phyloP scores from a whole-genome alignment of 1,140 invertebrate genomes.

The Parasteatoda tepidariorum region DNA sequence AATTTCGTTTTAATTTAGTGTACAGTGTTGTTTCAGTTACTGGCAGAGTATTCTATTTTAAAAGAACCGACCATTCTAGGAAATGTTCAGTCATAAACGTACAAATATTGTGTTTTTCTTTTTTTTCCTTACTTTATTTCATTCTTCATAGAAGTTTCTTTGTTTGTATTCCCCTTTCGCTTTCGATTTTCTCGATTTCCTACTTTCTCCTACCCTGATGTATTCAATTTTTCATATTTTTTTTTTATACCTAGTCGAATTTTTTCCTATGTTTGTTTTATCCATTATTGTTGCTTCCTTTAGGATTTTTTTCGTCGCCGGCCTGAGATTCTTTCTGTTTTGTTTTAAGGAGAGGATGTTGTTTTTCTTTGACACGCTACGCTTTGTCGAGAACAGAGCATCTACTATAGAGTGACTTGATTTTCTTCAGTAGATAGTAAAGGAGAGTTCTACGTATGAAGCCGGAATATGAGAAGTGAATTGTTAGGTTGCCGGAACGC shows the following conservation, averaged over 20 bases:
- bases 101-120: conserved; percentile 8
- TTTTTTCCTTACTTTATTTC: conserved; percentile 5
- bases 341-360: conserved; percentile 18
- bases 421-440: conserved; percentile 34
- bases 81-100: conserved; percentile 32
- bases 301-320: conserved; percentile 31
- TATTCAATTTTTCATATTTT: conserved; percentile 61
- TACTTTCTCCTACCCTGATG: conserved; percentile 47
- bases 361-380: conserved; percentile 56
- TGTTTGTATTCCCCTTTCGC: conserved; percentile 30
- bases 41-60: conserved; percentile 28
- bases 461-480: conserved; percentile 37
- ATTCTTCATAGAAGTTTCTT: not conserved
- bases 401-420: conserved; percentile 49
- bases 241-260: conserved; percentile 19
- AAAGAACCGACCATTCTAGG: conserved; percentile 13
- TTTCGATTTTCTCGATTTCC: conserved; percentile 55
- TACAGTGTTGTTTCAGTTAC: conserved; percentile 11
- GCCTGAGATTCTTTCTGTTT: conserved; percentile 7
- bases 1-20: conserved; percentile 54
- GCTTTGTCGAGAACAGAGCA: conserved; percentile 43
- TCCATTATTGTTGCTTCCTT: conserved; percentile 56
- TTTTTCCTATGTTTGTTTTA: conserved; percentile 51
- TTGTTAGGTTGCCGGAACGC: conserved; percentile 53
- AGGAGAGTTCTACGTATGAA: not conserved